These are phyloP conservation scores for Perizoma flavofasciatum DNA, from an alignment of 2,888 invertebrate genomes.

Conservation along the genomic window DNA sequence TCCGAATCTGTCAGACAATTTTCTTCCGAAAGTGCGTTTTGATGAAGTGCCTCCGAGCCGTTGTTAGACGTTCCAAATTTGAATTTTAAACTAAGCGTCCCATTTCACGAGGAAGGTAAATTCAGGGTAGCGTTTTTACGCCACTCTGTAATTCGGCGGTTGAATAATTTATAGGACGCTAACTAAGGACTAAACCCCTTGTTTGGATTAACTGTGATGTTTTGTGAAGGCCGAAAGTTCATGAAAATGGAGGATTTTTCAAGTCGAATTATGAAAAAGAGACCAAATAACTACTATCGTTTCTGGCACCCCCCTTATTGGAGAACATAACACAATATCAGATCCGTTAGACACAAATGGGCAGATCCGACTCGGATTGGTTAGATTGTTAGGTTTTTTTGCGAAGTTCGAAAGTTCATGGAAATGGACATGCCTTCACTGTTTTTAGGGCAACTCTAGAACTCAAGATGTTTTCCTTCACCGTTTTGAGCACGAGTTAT, in stretches of 20 bases:
- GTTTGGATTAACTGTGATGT: constrained; percentile 37
- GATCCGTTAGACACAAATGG: too few species aligned
- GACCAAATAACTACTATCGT: too few species aligned
- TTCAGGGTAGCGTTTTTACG: constrained; percentile 63
- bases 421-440: too few species aligned
- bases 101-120: constrained; percentile 72
- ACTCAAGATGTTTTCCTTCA: too few species aligned
- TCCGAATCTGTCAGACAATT: constrained; percentile 17
- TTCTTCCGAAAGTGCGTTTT: constrained; percentile 28
- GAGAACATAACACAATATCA: too few species aligned
- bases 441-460: too few species aligned
- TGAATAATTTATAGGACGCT: constrained; percentile 59
- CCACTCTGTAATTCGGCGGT: constrained; percentile 60
- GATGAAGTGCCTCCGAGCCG: constrained; percentile 47
- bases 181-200: constrained; percentile 41
- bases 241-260: constrained; percentile 10
- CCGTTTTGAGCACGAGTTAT: too few species aligned
- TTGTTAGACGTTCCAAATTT: constrained; percentile 74
- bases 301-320: too few species aligned
- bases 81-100: constrained; percentile 80
- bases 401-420: too few species aligned
- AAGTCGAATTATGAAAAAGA: too few species aligned
- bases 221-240: constrained; percentile 19
- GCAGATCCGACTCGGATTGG: too few species aligned
- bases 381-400: too few species aligned